A percentile compares a stretch with the other conserved stretches of the same genome.
These are phyloP conservation scores for Plagodis pulveraria DNA, from an alignment of 2,888 invertebrate species.

Conservation along the genomic window DNA sequence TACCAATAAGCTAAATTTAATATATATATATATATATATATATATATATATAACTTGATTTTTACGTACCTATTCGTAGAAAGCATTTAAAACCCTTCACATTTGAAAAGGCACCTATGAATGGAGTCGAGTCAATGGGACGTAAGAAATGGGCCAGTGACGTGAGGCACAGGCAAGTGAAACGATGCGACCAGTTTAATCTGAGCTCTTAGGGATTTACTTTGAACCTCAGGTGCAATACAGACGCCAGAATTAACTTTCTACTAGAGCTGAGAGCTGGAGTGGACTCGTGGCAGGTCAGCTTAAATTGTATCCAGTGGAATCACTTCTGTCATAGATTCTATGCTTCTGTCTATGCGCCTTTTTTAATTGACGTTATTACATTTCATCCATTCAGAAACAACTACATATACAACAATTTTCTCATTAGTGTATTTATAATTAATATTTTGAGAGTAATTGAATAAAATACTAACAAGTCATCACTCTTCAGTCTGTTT, in stretches of 20 bases:
- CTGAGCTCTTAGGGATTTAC: slow-evolving; percentile 52
- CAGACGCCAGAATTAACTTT: slow-evolving; percentile 17
- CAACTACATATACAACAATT: too few species aligned
- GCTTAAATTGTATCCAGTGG: slow-evolving; percentile 10
- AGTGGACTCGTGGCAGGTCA: slow-evolving; percentile 3
- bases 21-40: slow-evolving; percentile 61
- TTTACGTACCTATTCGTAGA: slow-evolving; percentile 68
- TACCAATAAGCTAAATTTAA: slow-evolving; percentile 38
- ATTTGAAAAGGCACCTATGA: slow-evolving; percentile 79
- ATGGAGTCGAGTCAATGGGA: slow-evolving; percentile 80
- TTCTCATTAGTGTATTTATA: too few species aligned
- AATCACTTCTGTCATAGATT: neutral
- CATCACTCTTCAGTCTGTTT: too few species aligned
- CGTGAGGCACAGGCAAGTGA: slow-evolving; percentile 69
- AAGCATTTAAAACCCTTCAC: slow-evolving; percentile 72
- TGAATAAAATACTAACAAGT: too few species aligned
- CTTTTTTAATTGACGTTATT: neutral
- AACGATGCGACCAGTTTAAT: slow-evolving; percentile 60
- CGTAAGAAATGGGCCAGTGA: slow-evolving; percentile 81
- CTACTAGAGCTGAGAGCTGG: slow-evolving; percentile 6
- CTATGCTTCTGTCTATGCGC: neutral
- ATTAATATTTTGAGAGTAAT: too few species aligned
- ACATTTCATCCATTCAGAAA: too few species aligned
- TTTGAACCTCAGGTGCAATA: slow-evolving; percentile 37
- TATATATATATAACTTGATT: slow-evolving; percentile 60